phyloP scores from a whole-genome alignment of 2,113 vertebrate species.

The Nothobranchius kuhntae region DNA sequence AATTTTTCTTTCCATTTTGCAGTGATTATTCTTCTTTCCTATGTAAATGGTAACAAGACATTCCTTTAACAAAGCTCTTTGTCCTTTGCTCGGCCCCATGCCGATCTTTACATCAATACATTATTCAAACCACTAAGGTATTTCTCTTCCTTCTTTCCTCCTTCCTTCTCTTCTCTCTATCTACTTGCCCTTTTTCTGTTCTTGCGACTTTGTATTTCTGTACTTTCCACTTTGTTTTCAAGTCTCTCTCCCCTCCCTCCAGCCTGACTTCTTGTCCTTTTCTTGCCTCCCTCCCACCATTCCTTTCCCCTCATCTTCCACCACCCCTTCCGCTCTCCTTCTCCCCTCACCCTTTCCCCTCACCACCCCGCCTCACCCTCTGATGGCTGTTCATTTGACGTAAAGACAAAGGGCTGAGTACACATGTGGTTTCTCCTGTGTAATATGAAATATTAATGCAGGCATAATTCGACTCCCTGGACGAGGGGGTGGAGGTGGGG shows the following conservation, averaged over 20 bases:
- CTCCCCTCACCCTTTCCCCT: conserved; percentile 32
- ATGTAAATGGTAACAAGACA: neutral
- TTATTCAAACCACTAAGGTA: conserved; percentile 58
- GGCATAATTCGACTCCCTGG: conserved; percentile 78
- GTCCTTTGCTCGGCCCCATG: conserved; percentile 33
- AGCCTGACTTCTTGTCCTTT: conserved; percentile 4
- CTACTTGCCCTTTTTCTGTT: conserved; percentile 35
- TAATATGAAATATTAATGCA: conserved; percentile 82
- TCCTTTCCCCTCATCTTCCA: conserved; percentile 15
- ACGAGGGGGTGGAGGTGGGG: conserved; percentile 44
- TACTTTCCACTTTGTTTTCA: conserved; percentile 10
- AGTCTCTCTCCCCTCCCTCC: conserved; percentile 3
- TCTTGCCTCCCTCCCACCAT: conserved; percentile 6
- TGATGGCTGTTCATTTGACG: conserved; percentile 73
- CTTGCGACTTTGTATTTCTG: conserved; percentile 19
- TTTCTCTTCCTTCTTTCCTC: conserved; percentile 7
- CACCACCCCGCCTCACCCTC: conserved; percentile 39
- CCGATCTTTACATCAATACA: conserved; percentile 47
- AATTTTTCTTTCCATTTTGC: neutral
- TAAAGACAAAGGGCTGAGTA: conserved; percentile 78
- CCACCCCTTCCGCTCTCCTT: conserved; percentile 6
- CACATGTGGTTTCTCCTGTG: conserved; percentile 73
- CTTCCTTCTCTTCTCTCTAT: conserved; percentile 10
- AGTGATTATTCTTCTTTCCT: neutral
- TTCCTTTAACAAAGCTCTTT: conserved; percentile 25